Evolutionary conservation across 2,797 vertebrate genomes (phyloP).

Genomic region (Hyperoplus lanceolatus): DNA sequence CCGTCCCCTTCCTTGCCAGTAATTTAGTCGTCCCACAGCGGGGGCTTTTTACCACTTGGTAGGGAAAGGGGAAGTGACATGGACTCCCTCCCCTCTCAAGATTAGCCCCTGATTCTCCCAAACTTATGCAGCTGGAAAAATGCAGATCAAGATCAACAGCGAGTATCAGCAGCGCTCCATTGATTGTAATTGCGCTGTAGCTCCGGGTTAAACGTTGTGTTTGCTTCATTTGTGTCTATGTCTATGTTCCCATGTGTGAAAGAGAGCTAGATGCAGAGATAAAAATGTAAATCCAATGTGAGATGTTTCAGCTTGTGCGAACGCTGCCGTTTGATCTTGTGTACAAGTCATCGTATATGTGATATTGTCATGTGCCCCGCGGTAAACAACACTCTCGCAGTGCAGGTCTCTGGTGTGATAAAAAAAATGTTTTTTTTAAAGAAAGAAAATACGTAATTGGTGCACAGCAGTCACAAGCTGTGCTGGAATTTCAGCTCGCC

Average conservation of each 20-base stretch:
- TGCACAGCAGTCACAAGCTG: slow-evolving; percentile 30
- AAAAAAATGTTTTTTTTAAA: not conserved
- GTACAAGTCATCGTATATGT: not conserved
- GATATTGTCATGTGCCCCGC: not conserved
- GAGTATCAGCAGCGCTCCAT: slow-evolving; percentile 28
- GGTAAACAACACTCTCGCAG: not conserved
- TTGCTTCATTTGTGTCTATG: not conserved
- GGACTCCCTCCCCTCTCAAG: slow-evolving; percentile 64
- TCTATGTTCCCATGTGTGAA: slow-evolving; percentile 17
- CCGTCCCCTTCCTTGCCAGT: slow-evolving; percentile 80
- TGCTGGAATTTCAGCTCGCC: slow-evolving; percentile 31
- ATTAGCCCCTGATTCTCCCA: slow-evolving; percentile 60
- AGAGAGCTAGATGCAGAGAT: slow-evolving; percentile 1
- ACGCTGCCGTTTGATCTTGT: slow-evolving; percentile 3
- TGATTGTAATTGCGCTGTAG: slow-evolving; percentile 50
- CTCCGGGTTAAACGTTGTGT: slow-evolving; percentile 7
- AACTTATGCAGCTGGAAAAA: slow-evolving; percentile 50
- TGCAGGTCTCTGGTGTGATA: not conserved
- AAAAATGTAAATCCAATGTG: not conserved
- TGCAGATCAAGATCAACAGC: slow-evolving; percentile 30
- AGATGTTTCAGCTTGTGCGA: not conserved
- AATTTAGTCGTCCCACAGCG: slow-evolving; percentile 84
- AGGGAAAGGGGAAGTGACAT: slow-evolving; percentile 71
- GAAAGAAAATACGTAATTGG: slow-evolving; percentile 24
- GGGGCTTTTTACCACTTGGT: slow-evolving; percentile 81